Percentiles rank a stretch among this genome's conserved stretches.
phyloP scores from a whole-genome alignment of 1,140 invertebrate species.

The Brachionus sp. region DNA sequence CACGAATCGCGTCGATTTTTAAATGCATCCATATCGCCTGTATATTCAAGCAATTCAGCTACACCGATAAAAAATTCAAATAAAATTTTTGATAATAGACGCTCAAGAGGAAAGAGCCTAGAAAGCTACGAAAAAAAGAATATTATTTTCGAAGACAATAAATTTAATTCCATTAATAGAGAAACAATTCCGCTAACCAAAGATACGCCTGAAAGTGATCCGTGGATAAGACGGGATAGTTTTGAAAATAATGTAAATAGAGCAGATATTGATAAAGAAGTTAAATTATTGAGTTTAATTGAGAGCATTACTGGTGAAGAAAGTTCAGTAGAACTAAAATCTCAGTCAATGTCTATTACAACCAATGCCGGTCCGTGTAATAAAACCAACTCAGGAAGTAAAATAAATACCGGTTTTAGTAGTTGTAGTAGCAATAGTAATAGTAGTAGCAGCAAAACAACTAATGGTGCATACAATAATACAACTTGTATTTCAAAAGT shows the following conservation, averaged over 20 bases:
- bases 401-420: not conserved
- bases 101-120: constrained; percentile 11
- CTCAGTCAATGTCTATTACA: not conserved
- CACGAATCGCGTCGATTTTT: not conserved
- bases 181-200: not conserved
- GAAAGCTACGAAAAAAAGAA: constrained; percentile 17
- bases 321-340: not conserved
- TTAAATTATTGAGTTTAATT: not conserved
- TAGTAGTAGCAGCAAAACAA: not conserved
- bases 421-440: not conserved
- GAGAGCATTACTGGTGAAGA: not conserved
- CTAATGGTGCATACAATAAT: not conserved
- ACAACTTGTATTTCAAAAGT: not conserved
- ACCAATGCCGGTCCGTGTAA: not conserved
- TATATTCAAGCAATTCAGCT: not conserved
- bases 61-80: not conserved
- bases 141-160: not conserved
- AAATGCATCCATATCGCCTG: not conserved
- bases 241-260: constrained; percentile 12
- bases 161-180: not conserved
- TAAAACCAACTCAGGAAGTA: constrained; percentile 24
- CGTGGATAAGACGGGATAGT: constrained; percentile 22
- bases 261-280: constrained; percentile 24
- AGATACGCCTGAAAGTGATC: not conserved
- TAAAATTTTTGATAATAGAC: not conserved